Conservation (phyloP, 2,888 invertebrate genomes). For the Meghimatium bilineatum region DNA sequence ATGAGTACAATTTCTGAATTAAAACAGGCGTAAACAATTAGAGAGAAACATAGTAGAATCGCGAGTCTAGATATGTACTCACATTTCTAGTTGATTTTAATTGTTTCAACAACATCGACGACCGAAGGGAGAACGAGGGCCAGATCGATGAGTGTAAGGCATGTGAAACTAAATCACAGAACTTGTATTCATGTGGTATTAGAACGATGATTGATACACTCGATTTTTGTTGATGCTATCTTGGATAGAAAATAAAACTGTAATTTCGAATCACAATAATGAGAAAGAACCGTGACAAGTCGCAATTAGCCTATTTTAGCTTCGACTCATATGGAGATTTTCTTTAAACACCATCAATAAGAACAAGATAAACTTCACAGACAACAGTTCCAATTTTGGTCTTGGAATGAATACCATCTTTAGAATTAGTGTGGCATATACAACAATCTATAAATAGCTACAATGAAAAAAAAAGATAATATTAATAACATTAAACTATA, state of each 20-base stretch:
- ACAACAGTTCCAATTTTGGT: too few relatives aligned
- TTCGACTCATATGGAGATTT: background rate
- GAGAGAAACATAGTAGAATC: background rate
- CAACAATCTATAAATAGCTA: too few relatives aligned
- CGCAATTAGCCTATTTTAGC: background rate
- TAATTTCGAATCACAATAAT: background rate
- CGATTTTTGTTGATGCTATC: background rate
- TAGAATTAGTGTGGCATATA: too few relatives aligned
- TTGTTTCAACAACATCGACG: background rate
- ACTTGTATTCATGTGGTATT: conserved; percentile 2
- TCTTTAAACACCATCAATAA: background rate
- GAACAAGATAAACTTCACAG: background rate
- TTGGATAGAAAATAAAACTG: background rate
- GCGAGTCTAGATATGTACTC: background rate
- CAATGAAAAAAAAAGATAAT: too few relatives aligned
- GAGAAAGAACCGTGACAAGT: background rate
- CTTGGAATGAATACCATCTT: too few relatives aligned
- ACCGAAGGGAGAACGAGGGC: background rate
- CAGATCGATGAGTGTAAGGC: background rate
- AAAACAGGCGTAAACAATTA: background rate
- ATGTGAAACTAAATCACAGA: background rate
- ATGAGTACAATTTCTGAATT: too few relatives aligned
- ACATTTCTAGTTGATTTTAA: background rate
- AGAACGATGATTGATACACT: background rate
- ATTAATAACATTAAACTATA: too few relatives aligned